These are phyloP conservation scores for Stichodactyla helianthus DNA, from an alignment of 64 coral and sea anemone species.

Conservation along the genomic window DNA sequence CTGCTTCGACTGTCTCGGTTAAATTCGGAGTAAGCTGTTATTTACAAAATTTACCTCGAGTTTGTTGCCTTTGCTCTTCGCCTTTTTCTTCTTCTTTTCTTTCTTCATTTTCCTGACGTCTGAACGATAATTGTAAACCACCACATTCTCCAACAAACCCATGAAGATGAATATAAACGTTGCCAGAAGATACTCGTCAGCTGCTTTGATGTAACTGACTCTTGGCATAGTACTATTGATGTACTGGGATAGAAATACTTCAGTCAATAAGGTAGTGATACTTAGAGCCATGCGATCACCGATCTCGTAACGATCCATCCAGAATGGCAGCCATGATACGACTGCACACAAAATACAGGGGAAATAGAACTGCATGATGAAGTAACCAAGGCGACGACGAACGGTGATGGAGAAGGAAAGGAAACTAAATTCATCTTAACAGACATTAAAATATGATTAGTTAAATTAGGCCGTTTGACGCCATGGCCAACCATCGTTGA, in stretches of 20 bases:
- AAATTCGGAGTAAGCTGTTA: too few relatives aligned
- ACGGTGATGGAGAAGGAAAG: conserved; percentile 44
- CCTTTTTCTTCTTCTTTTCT: too few relatives aligned
- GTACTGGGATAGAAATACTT: conserved; percentile 52
- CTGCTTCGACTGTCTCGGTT: too few relatives aligned
- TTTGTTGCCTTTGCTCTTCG: too few relatives aligned
- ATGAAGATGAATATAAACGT: too few relatives aligned
- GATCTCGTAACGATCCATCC: conserved; percentile 61
- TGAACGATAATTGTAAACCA: too few relatives aligned
- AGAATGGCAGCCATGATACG: conserved; percentile 62
- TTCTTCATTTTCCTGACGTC: too few relatives aligned
- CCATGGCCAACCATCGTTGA: background rate
- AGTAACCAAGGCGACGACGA: conserved; percentile 54
- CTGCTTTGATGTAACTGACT: conserved; percentile 69
- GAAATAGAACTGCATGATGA: conserved; percentile 63
- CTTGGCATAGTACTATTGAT: conserved; percentile 54
- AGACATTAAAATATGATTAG: background rate
- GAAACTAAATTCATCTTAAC: conserved; percentile 33
- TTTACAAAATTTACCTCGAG: background rate
- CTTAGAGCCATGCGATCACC: conserved; percentile 59
- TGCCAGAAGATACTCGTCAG: conserved; percentile 54
- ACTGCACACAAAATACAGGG: conserved; percentile 70
- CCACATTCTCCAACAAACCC: too few relatives aligned
- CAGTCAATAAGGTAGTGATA: conserved; percentile 60
- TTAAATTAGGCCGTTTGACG: background rate